Evolutionary conservation across 1,140 invertebrate species (phyloP).

Genomic region (Magallana gigas): DNA sequence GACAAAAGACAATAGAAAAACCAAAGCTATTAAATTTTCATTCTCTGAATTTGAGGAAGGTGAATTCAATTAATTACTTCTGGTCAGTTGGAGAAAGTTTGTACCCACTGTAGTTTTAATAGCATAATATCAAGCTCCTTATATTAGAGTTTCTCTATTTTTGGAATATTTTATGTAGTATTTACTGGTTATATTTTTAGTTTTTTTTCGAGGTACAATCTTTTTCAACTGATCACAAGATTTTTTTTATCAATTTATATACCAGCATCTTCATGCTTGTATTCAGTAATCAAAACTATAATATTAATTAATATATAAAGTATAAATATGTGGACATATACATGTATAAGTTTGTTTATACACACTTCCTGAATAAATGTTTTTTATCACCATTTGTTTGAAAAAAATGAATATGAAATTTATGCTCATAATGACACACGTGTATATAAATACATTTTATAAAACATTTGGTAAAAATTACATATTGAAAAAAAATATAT

Average conservation of each 20-base stretch:
- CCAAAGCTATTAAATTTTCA: no score
- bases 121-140: background rate
- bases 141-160: background rate
- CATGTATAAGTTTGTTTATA: background rate
- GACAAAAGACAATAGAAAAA: no score
- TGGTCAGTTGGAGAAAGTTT: conserved; percentile 22
- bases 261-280: background rate
- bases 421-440: conserved; percentile 11
- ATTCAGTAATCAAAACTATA: background rate
- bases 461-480: background rate
- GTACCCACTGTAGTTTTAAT: background rate
- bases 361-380: background rate
- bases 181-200: background rate
- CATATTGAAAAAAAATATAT: background rate
- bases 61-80: background rate
- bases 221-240: conserved; percentile 33
- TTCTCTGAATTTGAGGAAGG: no score
- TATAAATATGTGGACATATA: background rate
- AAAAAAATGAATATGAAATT: background rate
- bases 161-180: conserved; percentile 28
- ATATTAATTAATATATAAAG: background rate
- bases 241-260: background rate
- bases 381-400: conserved; percentile 11
- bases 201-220: background rate
- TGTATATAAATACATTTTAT: conserved; percentile 37